Conservation (phyloP, 2,888 invertebrate genomes). For the Callyntrura guangdongensis region DNA sequence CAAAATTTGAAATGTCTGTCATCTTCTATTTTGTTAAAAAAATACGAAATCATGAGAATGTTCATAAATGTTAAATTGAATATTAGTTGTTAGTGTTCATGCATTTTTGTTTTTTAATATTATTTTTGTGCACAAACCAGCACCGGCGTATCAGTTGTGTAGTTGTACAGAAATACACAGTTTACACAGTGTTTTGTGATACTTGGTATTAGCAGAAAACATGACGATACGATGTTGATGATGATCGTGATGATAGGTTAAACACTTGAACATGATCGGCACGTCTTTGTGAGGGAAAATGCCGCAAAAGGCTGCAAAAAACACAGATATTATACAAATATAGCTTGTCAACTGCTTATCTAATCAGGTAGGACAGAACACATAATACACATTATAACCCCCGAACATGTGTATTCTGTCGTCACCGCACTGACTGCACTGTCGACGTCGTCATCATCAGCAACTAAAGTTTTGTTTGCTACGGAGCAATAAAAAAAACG, state of each 20-base stretch:
- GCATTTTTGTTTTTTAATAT: neutral
- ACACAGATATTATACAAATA: conserved; percentile 62
- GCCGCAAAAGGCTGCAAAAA: conserved; percentile 69
- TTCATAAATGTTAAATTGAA: neutral
- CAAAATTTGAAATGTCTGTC: neutral
- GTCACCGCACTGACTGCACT: no score
- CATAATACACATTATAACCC: neutral
- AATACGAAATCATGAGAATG: neutral
- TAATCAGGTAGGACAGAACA: conserved; percentile 54
- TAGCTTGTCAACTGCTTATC: conserved; percentile 73
- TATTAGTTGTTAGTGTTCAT: conserved; percentile 20
- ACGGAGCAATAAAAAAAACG: neutral
- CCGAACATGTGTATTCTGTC: conserved; percentile 42
- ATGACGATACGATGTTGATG: neutral
- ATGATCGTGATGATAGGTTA: conserved; percentile 60
- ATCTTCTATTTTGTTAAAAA: neutral
- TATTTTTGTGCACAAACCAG: conserved; percentile 22
- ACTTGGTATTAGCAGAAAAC: conserved; percentile 36
- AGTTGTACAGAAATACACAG: neutral
- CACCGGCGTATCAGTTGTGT: conserved; percentile 33
- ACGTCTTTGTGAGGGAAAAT: conserved; percentile 61
- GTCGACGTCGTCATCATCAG: conserved; percentile 4
- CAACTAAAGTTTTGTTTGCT: neutral
- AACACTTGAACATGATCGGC: conserved; percentile 74
- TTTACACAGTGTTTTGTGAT: conserved; percentile 38